Percentiles rank a stretch among this genome's conserved stretches.
Conservation (phyloP, 2,113 vertebrate genomes). For the Cichladusa arquata region DNA sequence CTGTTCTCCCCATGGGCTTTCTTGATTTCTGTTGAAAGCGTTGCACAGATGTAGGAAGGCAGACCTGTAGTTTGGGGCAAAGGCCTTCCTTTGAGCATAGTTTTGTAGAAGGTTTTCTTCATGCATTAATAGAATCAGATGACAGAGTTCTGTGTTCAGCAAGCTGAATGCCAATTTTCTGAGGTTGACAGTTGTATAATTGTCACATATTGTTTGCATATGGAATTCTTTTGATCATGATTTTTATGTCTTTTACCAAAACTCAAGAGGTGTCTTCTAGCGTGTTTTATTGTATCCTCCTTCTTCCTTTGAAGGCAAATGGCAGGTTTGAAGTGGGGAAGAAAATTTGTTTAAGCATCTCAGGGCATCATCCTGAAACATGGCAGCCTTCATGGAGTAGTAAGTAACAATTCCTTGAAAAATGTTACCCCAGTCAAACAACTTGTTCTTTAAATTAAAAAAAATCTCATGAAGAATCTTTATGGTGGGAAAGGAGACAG, state of each 20-base stretch:
- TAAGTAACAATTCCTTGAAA: slow-evolving; percentile 74
- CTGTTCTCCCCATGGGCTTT: not conserved
- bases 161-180: not conserved
- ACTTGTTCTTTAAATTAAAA: not conserved
- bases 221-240: not conserved
- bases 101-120: not conserved
- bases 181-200: not conserved
- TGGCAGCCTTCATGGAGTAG: slow-evolving; percentile 99
- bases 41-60: not conserved
- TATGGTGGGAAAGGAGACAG: not conserved
- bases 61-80: not conserved
- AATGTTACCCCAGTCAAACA: not conserved
- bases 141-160: not conserved
- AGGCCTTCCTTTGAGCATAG: not conserved
- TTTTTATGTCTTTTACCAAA: not conserved
- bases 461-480: not conserved
- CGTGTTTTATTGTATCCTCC: not conserved
- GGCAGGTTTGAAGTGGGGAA: slow-evolving; percentile 98
- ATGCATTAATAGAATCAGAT: not conserved
- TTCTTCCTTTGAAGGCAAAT: slow-evolving; percentile 82
- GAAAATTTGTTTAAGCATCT: slow-evolving; percentile 98
- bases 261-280: not conserved
- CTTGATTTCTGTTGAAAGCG: not conserved
- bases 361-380: slow-evolving; percentile 98
- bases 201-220: not conserved